Evolutionary conservation across 2,113 vertebrate species (phyloP).

Genomic region (Brevimyrus niger): DNA sequence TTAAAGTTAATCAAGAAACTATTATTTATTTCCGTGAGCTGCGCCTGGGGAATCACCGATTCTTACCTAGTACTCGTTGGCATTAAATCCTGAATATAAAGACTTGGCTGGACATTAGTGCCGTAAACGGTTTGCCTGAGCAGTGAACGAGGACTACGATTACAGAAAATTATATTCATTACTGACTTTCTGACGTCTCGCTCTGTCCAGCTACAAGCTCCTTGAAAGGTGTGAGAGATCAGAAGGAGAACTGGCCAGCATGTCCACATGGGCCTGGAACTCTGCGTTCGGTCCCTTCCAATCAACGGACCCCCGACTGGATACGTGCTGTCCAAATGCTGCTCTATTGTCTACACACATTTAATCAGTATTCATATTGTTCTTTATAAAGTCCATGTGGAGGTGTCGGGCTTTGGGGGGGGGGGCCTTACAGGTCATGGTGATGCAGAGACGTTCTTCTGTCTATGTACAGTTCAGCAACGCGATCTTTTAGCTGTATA

Average conservation of each 20-base stretch:
- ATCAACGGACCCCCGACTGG: neutral
- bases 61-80: neutral
- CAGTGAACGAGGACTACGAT: slow-evolving; percentile 13
- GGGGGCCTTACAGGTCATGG: neutral
- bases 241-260: neutral
- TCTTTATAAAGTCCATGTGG: neutral
- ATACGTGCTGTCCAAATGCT: neutral
- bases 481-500: neutral
- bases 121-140: neutral
- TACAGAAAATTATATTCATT: slow-evolving; percentile 21
- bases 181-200: slow-evolving; percentile 13
- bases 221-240: neutral
- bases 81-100: neutral
- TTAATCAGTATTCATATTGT: neutral
- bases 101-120: neutral
- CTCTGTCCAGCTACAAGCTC: neutral
- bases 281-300: neutral
- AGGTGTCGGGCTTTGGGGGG: neutral
- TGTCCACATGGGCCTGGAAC: neutral
- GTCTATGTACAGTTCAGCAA: neutral
- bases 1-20: neutral
- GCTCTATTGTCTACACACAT: neutral
- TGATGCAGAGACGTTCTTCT: neutral
- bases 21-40: neutral
- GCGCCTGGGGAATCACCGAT: neutral